phyloP scores from a whole-genome alignment of 64 coral and sea anemone species.

The Pachyseris speciosa region DNA sequence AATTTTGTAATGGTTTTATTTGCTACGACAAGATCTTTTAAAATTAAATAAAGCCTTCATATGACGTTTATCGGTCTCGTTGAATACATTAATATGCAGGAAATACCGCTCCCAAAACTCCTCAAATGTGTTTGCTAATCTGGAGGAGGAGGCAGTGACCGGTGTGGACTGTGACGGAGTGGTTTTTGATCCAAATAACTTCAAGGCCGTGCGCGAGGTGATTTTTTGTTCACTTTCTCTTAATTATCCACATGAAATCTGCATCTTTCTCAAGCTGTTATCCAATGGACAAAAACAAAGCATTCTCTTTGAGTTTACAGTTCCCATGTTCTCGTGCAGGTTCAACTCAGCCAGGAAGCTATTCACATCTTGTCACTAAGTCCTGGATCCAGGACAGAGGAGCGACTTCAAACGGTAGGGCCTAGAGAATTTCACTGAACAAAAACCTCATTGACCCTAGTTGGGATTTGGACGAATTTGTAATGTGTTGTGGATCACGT shows the following conservation, averaged over 20 bases:
- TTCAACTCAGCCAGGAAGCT: slow-evolving; percentile 83
- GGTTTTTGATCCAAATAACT: slow-evolving; percentile 85
- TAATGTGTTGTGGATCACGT: too few species aligned
- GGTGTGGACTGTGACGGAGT: slow-evolving; percentile 67
- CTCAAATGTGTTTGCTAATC: slow-evolving; percentile 72
- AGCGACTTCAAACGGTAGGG: slow-evolving; percentile 86
- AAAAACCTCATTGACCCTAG: neutral
- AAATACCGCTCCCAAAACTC: slow-evolving; percentile 66
- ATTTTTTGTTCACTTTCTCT: too few species aligned
- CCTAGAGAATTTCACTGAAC: too few species aligned
- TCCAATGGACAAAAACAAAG: too few species aligned
- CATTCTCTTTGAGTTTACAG: too few species aligned
- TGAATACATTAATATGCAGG: slow-evolving; percentile 8
- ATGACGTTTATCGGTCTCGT: too few species aligned
- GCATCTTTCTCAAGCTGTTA: too few species aligned
- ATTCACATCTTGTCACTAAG: slow-evolving; percentile 78
- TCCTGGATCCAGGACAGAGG: slow-evolving; percentile 80
- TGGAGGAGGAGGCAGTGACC: slow-evolving; percentile 61
- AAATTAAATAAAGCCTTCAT: too few species aligned
- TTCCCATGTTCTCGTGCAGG: slow-evolving; percentile 13
- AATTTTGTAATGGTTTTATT: too few species aligned
- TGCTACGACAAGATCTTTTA: too few species aligned
- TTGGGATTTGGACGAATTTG: too few species aligned
- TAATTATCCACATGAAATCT: too few species aligned
- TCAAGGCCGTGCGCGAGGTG: slow-evolving; percentile 89